phyloP scores from a whole-genome alignment of 1,140 invertebrate species.

The Pachypsylla venusta region DNA sequence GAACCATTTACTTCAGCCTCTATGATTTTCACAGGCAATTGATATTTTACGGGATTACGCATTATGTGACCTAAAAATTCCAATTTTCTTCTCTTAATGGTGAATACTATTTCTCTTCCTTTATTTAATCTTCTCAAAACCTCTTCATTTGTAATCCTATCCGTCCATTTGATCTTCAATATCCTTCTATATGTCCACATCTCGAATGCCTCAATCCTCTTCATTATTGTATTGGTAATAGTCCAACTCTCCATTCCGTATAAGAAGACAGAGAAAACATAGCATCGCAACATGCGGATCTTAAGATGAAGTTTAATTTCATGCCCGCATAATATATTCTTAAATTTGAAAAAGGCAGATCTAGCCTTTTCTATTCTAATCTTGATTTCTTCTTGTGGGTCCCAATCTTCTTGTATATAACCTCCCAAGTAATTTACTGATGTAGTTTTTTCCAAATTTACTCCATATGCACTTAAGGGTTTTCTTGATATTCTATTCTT shows the following conservation, averaged over 20 bases:
- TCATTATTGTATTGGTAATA: not conserved
- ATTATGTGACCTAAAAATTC: too few relatives aligned
- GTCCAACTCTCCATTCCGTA: conserved; percentile 11
- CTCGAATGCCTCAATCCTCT: conserved; percentile 8
- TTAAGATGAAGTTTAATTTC: conserved; percentile 6
- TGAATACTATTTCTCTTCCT: too few relatives aligned
- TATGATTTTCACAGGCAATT: too few relatives aligned
- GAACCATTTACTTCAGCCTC: too few relatives aligned
- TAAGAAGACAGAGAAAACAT: conserved; percentile 1
- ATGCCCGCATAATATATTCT: conserved; percentile 11
- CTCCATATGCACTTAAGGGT: not conserved
- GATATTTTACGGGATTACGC: too few relatives aligned
- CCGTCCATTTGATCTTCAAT: conserved; percentile 1
- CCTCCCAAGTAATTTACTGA: conserved; percentile 8
- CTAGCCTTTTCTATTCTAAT: conserved; percentile 13
- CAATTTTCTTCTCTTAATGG: too few relatives aligned
- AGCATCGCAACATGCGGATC: conserved; percentile 9
- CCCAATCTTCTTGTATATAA: conserved; percentile 4
- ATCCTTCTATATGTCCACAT: conserved; percentile 11
- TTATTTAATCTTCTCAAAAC: too few relatives aligned
- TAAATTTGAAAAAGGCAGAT: conserved; percentile 13
- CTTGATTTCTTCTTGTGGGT: conserved; percentile 11
- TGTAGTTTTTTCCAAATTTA: conserved; percentile 4
- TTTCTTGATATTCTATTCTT: not conserved
- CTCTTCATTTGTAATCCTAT: too few relatives aligned